These are phyloP conservation scores for Lasius fuliginosus DNA, from an alignment of 2,888 invertebrate species.

Conservation along the genomic window DNA sequence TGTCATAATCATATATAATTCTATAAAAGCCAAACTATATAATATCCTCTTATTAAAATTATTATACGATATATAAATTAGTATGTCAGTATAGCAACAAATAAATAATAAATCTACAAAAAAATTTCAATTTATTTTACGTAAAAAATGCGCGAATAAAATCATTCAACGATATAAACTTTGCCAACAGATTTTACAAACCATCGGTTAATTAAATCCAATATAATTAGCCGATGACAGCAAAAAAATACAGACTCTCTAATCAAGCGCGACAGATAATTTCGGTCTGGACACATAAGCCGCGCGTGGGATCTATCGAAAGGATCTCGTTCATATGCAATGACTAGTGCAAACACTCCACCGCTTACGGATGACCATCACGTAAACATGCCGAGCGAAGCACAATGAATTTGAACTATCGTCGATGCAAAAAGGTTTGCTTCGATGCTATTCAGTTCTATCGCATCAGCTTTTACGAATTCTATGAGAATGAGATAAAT, in stretches of 20 bases:
- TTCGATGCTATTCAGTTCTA: background rate
- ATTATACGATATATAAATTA: background rate
- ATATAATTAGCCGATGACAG: background rate
- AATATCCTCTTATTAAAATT: background rate
- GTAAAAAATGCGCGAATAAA: background rate
- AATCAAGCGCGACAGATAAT: slow-evolving; percentile 32
- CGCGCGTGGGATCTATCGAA: background rate
- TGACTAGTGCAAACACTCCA: slow-evolving; percentile 28
- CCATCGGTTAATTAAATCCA: slow-evolving; percentile 20
- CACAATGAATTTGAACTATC: slow-evolving; percentile 48
- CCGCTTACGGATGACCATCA: slow-evolving; percentile 50
- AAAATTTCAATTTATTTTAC: background rate
- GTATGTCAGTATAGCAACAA: background rate
- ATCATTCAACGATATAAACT: slow-evolving; percentile 9
- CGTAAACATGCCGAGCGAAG: slow-evolving; percentile 44
- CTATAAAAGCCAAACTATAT: background rate
- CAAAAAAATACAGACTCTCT: slow-evolving; percentile 8
- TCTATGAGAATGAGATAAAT: slow-evolving; percentile 38
- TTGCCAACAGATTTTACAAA: slow-evolving; percentile 20
- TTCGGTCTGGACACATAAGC: slow-evolving; percentile 17
- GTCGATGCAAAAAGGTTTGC: slow-evolving; percentile 24
- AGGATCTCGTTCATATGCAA: slow-evolving; percentile 50
- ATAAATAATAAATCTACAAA: background rate
- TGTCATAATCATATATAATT: slow-evolving; percentile 10
- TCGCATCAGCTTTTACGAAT: slow-evolving; percentile 16